phyloP scores from a whole-genome alignment of 1,140 invertebrate genomes.

The Caenorhabditis briggsae region DNA sequence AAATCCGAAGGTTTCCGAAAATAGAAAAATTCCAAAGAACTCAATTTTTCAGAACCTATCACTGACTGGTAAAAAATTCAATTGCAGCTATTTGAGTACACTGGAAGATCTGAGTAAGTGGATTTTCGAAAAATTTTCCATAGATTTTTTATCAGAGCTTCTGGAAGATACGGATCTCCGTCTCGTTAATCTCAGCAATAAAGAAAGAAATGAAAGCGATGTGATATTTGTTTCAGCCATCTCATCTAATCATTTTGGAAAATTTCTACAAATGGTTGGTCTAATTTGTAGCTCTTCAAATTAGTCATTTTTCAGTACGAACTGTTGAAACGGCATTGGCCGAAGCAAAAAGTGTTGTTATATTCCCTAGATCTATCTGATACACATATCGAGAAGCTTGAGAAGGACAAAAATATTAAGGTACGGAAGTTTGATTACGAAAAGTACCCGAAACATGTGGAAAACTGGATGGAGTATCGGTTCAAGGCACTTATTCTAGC shows the following conservation, averaged over 20 bases:
- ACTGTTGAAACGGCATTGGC: not conserved
- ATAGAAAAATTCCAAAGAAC: not conserved
- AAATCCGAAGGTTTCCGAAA: not conserved
- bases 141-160: not conserved
- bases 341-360: not conserved
- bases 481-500: conserved; percentile 13
- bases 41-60: not conserved
- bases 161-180: not conserved
- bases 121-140: not conserved
- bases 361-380: conserved; percentile 1
- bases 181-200: not conserved
- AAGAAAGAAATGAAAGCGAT: not conserved
- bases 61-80: not conserved
- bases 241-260: not conserved
- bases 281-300: too few relatives aligned
- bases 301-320: not conserved
- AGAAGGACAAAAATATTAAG: not conserved
- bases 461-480: conserved; percentile 16
- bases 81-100: not conserved
- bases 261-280: not conserved
- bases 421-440: not conserved
- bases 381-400: not conserved
- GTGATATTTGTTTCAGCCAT: not conserved
- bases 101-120: conserved; percentile 12
- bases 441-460: conserved; percentile 9